Evolutionary conservation across 1,140 invertebrate genomes (phyloP).

Genomic region (Conopomorpha cramerella): DNA sequence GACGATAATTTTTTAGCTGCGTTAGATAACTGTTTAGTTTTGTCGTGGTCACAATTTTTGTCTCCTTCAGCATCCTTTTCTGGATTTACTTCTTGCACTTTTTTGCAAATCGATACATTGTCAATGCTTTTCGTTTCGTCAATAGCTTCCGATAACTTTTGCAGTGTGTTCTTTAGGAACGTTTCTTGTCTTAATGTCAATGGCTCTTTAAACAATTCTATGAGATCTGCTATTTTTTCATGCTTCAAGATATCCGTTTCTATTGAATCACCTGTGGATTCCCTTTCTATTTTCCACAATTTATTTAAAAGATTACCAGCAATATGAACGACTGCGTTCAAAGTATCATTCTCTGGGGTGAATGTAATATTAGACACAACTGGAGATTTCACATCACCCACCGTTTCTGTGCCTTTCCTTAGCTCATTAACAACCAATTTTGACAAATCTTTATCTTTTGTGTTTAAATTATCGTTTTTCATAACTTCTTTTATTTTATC

Average conservation of each 20-base stretch:
- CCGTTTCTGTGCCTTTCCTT: conserved; percentile 27
- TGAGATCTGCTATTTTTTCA: conserved; percentile 37
- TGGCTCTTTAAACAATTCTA: conserved; percentile 45
- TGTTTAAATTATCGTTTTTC: conserved; percentile 25
- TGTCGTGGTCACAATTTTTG: conserved; percentile 5
- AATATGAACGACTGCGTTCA: conserved; percentile 42
- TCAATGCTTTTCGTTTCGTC: conserved; percentile 24
- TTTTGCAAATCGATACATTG: conserved; percentile 32
- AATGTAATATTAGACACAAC: conserved; percentile 43
- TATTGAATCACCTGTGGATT: conserved; percentile 16
- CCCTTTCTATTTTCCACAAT: conserved; percentile 43
- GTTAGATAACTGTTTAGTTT: conserved; percentile 5
- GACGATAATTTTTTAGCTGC: conserved; percentile 4
- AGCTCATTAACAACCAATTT: conserved; percentile 40
- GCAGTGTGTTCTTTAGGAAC: conserved; percentile 38
- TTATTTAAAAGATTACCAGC: conserved; percentile 45
- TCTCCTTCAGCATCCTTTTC: conserved; percentile 1
- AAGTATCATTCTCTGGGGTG: conserved; percentile 44
- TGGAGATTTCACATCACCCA: conserved; percentile 25
- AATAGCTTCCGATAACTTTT: conserved; percentile 26
- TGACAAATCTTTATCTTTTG: conserved; percentile 33
- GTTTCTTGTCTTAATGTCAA: conserved; percentile 36
- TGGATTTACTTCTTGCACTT: conserved; percentile 13
- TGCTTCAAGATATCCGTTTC: conserved; percentile 38
- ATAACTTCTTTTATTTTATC: conserved; percentile 18